Evolutionary conservation across 2,797 vertebrate genomes (phyloP), one percentile per base, ranked within the genome.

Genomic region (Labeo calbasu): DNA sequence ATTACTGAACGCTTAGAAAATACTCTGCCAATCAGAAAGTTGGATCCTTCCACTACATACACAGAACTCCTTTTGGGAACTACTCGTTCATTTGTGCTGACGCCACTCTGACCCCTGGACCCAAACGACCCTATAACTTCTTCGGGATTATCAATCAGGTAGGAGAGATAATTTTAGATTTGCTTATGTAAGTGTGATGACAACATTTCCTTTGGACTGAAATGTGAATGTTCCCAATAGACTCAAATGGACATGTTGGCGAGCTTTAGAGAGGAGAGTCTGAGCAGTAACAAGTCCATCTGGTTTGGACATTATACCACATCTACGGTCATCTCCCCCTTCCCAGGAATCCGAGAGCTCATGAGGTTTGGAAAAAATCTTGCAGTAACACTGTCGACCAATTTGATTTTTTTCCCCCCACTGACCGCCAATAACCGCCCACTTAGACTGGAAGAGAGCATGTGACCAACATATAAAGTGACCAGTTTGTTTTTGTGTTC

Each of bases 231-330:
- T 85, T 71, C 15, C 9, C 66, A 6, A 86, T 92, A 99, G 98
- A 94, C 91, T 89, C 96, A 96, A 84, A 98, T 97, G 95, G 89
- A 96, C 88, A 89, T 94, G 86, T 92, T 99, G 84, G 94, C 94
- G 73, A 87, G 84, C 69, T 95, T 99, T 91, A 94, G 94, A 82
- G 86, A 84, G 55, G 93, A 98, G 93, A 97, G 96, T 89, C 90
- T 91, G 73, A 89, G 50, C 65, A 99, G 95, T 92, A 99, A 99
- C 91, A 97, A 99, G 88, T 96, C 96, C 4, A 86, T 99, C 93
- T 99, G 98, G 98, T 99, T 99, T 91, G 98, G 98, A 87, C 98
- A 99, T 91, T 99, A 96, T 90, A 96, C 98, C 87, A 99, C 98
- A 12, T 99, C 98, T 77, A 96, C 97, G 10, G 93, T 98, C 46